Evolutionary conservation across 2,888 invertebrate genomes (phyloP).

Genomic region (Apoderus coryli): DNA sequence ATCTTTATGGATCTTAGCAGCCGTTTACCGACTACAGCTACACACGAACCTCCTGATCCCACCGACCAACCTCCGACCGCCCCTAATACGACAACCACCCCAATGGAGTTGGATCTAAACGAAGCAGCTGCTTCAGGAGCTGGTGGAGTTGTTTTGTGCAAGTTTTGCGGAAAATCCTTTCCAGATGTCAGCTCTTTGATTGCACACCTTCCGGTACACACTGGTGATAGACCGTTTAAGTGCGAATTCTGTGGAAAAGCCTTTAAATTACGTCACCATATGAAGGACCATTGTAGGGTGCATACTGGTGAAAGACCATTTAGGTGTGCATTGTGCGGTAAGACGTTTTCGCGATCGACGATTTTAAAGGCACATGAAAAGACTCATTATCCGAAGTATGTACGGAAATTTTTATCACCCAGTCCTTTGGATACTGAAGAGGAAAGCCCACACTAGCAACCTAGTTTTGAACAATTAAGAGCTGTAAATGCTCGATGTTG

Average conservation of each 20-base stretch:
- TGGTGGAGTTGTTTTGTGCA: conserved; percentile 63
- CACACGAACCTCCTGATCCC: conserved; percentile 34
- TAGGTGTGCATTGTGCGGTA: conserved; percentile 77
- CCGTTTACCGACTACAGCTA: conserved; percentile 17
- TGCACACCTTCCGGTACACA: conserved; percentile 77
- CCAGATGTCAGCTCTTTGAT: conserved; percentile 80
- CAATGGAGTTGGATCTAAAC: conserved; percentile 42
- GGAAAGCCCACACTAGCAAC: conserved; percentile 55
- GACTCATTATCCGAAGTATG: conserved; percentile 84
- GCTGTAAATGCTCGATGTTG: too few relatives aligned
- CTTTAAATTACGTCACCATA: conserved; percentile 82
- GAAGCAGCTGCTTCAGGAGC: conserved; percentile 50
- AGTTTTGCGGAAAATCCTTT: conserved; percentile 86
- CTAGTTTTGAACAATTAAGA: too few relatives aligned
- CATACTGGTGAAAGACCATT: conserved; percentile 86
- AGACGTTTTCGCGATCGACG: conserved; percentile 81
- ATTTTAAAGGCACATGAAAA: conserved; percentile 87
- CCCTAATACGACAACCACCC: conserved; percentile 32
- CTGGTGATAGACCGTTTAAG: conserved; percentile 81
- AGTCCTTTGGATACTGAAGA: conserved; percentile 74
- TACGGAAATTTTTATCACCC: conserved; percentile 77
- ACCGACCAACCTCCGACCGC: conserved; percentile 37
- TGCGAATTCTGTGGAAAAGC: conserved; percentile 91
- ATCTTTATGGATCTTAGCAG: too few relatives aligned
- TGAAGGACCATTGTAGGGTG: conserved; percentile 89